Evolutionary conservation across 2,888 invertebrate species (phyloP).

Genomic region (Thecophora atra): DNA sequence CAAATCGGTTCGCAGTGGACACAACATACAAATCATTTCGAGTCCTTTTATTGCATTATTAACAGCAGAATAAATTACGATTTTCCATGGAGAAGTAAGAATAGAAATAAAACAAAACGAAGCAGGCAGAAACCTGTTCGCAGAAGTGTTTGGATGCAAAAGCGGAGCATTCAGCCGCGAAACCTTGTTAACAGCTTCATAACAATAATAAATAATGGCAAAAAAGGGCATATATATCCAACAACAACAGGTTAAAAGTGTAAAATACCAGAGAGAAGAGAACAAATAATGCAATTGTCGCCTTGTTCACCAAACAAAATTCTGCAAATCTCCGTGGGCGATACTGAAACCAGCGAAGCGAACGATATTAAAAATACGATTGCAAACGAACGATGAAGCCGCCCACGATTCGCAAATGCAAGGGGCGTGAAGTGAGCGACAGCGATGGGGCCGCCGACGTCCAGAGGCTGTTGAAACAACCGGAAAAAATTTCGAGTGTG

Average conservation of each 20-base stretch:
- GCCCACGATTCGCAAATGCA: not conserved
- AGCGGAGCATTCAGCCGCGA: conserved; percentile 7
- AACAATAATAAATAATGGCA: conserved; percentile 20
- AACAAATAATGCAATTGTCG: conserved; percentile 34
- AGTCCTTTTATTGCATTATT: conserved; percentile 42
- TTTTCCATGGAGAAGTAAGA: conserved; percentile 33
- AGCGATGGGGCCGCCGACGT: not conserved
- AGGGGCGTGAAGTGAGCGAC: not conserved
- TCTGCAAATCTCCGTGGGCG: conserved; percentile 38
- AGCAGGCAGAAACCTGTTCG: not conserved
- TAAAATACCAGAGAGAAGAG: conserved; percentile 7
- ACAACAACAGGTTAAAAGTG: not conserved
- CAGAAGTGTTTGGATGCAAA: not conserved
- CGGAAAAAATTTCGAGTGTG: too few relatives aligned
- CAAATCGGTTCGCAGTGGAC: not conserved
- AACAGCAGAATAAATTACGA: conserved; percentile 41
- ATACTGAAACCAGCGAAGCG: conserved; percentile 40
- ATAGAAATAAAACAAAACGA: conserved; percentile 8
- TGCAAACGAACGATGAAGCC: conserved; percentile 26
- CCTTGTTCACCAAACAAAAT: conserved; percentile 28
- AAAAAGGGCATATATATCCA: not conserved
- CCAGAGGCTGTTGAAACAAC: too few relatives aligned
- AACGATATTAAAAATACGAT: conserved; percentile 40
- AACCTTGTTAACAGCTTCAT: conserved; percentile 29
- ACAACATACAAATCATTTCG: conserved; percentile 23